Percentiles rank a stretch among this genome's conserved stretches.
Evolutionary conservation across 2,888 invertebrate genomes (phyloP).

Genomic region (Melikaiella ostensackeni): DNA sequence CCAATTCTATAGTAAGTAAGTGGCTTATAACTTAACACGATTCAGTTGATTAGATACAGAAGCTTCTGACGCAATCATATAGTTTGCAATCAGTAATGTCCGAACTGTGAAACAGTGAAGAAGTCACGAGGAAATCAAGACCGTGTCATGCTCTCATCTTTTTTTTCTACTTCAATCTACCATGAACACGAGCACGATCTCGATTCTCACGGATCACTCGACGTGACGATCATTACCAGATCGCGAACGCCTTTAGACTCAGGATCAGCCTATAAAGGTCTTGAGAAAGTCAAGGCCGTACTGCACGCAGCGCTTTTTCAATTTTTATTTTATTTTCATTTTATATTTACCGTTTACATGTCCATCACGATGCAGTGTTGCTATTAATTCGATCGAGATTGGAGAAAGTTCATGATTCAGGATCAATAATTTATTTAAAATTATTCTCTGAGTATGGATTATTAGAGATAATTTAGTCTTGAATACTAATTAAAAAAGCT

Average conservation of each 20-base stretch:
- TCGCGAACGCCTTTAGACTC: conserved; percentile 28
- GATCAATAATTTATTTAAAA: conserved; percentile 19
- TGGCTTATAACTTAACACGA: neutral
- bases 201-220: conserved; percentile 47
- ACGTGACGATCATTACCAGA: conserved; percentile 48
- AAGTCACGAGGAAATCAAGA: conserved; percentile 42
- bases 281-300: conserved; percentile 60
- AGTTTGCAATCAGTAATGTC: conserved; percentile 3
- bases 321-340: conserved; percentile 2
- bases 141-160: conserved; percentile 42
- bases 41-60: conserved; percentile 21
- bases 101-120: neutral
- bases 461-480: neutral
- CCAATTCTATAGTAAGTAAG: neutral
- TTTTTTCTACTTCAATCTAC: conserved; percentile 40
- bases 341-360: neutral
- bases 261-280: conserved; percentile 42
- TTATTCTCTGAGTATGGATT: neutral
- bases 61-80: conserved; percentile 1
- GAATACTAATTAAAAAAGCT: neutral
- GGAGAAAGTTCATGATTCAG: conserved; percentile 13
- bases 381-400: conserved; percentile 32
- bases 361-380: conserved; percentile 9
- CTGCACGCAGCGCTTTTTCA: conserved; percentile 14
- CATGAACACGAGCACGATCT: conserved; percentile 43